These are phyloP conservation scores for Parazoanthus atlanticus DNA, from an alignment of 92 coral and sea anemone genomes.

Conservation along the genomic window DNA sequence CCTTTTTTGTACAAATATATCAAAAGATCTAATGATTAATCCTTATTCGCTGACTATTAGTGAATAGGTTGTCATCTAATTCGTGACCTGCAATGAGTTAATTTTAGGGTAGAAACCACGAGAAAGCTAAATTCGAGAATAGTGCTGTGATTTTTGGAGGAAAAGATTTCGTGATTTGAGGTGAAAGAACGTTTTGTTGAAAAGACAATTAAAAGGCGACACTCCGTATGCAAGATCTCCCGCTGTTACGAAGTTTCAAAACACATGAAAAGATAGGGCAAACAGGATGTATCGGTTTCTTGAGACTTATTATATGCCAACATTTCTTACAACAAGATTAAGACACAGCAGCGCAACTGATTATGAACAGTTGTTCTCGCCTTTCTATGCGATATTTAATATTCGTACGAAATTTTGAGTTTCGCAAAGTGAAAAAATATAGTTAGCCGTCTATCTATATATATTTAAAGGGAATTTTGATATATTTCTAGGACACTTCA, in stretches of 20 bases:
- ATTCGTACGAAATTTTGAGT: too few species aligned
- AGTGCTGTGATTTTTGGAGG: not conserved
- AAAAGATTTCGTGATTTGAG: conserved; percentile 1
- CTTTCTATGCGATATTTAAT: not conserved
- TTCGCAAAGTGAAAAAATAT: too few species aligned
- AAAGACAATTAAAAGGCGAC: not conserved
- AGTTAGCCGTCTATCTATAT: too few species aligned
- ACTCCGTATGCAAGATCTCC: conserved; percentile 3
- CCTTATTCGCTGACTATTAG: conserved; percentile 4
- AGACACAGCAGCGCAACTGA: not conserved
- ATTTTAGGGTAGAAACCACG: not conserved
- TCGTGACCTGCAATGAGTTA: not conserved
- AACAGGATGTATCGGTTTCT: conserved; percentile 38
- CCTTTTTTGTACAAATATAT: conserved; percentile 24
- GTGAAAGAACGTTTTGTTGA: conserved; percentile 22
- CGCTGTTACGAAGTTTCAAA: conserved; percentile 28
- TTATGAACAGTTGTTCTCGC: not conserved
- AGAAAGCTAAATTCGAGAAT: not conserved
- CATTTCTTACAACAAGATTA: not conserved
- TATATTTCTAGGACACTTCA: too few species aligned
- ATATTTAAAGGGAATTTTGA: too few species aligned
- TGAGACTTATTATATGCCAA: not conserved
- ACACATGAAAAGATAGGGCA: not conserved
- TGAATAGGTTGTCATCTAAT: conserved; percentile 13
- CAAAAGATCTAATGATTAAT: conserved; percentile 26